A percentile compares a stretch with the other conserved stretches of the same genome.
phyloP scores from a whole-genome alignment of 2,113 vertebrate genomes.

The Salvelinus namaycush region DNA sequence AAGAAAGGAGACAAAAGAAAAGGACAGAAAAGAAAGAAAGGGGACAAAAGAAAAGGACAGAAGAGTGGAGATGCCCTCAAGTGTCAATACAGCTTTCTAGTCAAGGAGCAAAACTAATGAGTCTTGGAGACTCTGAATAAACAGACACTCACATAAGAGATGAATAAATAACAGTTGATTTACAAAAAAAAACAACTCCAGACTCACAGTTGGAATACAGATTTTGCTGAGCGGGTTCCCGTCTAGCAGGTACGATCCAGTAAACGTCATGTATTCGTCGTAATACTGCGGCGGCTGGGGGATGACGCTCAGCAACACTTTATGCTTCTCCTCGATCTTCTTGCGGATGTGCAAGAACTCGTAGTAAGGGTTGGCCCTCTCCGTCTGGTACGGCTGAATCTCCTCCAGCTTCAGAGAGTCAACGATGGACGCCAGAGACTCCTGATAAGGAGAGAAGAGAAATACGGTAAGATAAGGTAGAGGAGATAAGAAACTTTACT shows the following conservation, averaged over 20 bases:
- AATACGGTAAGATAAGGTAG: conserved; percentile 67
- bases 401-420: conserved; percentile 96
- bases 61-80: no score
- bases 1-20: no score
- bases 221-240: conserved; percentile 98
- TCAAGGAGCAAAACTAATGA: no score
- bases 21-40: no score
- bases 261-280: conserved; percentile 97
- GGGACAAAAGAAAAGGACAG: no score
- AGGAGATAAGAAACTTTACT: no score
- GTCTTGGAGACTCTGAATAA: no score
- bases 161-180: background rate
- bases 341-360: conserved; percentile 96
- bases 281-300: conserved; percentile 98
- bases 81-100: no score
- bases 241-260: conserved; percentile 94
- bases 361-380: conserved; percentile 96
- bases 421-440: conserved; percentile 92
- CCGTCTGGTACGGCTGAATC: conserved; percentile 95
- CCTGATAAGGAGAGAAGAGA: conserved; percentile 76
- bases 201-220: conserved; percentile 96
- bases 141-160: no score
- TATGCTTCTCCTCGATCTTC: conserved; percentile 97
- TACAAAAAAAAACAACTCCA: background rate
- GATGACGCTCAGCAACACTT: conserved; percentile 92